A percentile compares a stretch with the other conserved stretches of the same genome.
Evolutionary conservation across 1,140 invertebrate species (phyloP).

Genomic region (Dermatophagoides farinae): DNA sequence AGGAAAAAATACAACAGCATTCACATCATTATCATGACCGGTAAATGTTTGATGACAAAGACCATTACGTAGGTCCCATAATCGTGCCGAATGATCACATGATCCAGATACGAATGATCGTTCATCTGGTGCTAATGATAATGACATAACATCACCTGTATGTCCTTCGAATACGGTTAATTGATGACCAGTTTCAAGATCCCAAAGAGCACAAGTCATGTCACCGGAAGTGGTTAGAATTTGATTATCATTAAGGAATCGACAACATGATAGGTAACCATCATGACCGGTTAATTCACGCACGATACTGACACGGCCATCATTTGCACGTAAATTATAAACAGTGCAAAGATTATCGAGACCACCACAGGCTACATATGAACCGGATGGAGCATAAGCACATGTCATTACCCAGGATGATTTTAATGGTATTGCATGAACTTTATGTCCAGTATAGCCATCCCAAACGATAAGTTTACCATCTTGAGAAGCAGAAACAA

Average conservation of each 20-base stretch:
- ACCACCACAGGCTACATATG: conserved; percentile 89
- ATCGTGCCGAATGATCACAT: conserved; percentile 85
- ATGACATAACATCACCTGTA: conserved; percentile 94
- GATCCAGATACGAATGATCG: conserved; percentile 91
- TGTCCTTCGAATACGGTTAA: conserved; percentile 89
- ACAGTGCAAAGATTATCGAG: conserved; percentile 98
- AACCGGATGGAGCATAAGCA: conserved; percentile 90
- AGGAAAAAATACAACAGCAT: conserved; percentile 96
- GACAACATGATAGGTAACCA: conserved; percentile 91
- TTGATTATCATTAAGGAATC: conserved; percentile 95
- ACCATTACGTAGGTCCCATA: conserved; percentile 93
- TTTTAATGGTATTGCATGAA: conserved; percentile 87
- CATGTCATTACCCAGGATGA: conserved; percentile 99
- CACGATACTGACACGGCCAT: conserved; percentile 85
- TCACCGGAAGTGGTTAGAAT: conserved; percentile 94
- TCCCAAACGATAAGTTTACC: conserved; percentile 98
- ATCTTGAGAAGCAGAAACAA: conserved; percentile 81
- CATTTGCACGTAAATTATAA: conserved; percentile 87
- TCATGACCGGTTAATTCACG: conserved; percentile 90
- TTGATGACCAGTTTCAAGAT: conserved; percentile 95
- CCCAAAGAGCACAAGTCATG: conserved; percentile 96
- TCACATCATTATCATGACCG: conserved; percentile 94
- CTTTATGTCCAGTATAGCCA: conserved; percentile 94
- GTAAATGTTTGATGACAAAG: conserved; percentile 94
- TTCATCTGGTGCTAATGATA: conserved; percentile 83